Evolutionary conservation across 2,888 invertebrate species (phyloP), one percentile per base, ranked within the genome.

Genomic region (Pammene fasciana): DNA sequence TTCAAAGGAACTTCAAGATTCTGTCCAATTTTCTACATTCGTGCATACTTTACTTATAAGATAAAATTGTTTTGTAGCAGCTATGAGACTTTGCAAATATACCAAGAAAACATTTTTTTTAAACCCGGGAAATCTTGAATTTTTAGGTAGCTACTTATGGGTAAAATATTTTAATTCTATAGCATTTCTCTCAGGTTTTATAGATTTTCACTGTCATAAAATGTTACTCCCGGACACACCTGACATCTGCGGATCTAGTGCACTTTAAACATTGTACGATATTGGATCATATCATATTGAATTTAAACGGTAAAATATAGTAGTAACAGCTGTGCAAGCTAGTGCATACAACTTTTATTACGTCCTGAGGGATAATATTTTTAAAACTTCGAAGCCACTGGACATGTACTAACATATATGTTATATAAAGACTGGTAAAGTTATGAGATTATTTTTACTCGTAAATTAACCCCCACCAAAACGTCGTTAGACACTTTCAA

Each of bases 301-400:
- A 62, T 52, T n/a, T 11, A 62, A 46, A 60, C 18, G 38, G 10
- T 52, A n/a, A 18, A 61, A 61, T 50, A 38, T 16, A 9, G 38
- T n/a, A n/a, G 62, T n/a, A 41, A 62, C 62, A 62, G 13, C 50
- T 62, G 62, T 9, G n/a, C 5, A 50, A 62, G 41, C 50, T 52
- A 38, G 41, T 52, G 18, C 18, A 62, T 62, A 52, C n/a, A 52
- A 16, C 6, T 61, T 61, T 62, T 18, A 62, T 62, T 62, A 41
- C 41, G n/a, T 52, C 8, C 50, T 13, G 62, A 48, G 48, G 4
- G 10, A 52, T 62, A 41, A 62, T 48, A 50, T 50, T 34, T 38
- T 10, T 8, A 34, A 60, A 14, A 14, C 13, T 11, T 16, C 26
- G 1, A 4, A n/a, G n/a, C 6, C 14, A 46, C 14, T 26, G 26